phyloP scores from a whole-genome alignment of 2,888 invertebrate genomes.

The Diaphora mendica region DNA sequence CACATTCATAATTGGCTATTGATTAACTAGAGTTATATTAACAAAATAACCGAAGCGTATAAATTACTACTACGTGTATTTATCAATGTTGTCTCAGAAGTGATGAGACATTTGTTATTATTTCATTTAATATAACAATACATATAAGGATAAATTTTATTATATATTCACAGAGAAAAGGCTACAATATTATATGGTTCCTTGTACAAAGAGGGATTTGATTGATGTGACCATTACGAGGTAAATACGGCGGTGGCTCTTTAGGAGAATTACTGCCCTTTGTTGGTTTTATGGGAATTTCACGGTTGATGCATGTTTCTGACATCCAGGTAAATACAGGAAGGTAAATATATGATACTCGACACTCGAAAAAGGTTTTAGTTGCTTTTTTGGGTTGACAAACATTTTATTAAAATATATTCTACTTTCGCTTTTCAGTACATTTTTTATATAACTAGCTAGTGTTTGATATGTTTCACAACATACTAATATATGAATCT shows the following conservation, averaged over 20 bases:
- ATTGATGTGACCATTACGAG: slow-evolving; percentile 49
- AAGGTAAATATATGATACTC: slow-evolving; percentile 24
- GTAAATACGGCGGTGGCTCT: slow-evolving; percentile 40
- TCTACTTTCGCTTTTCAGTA: neutral
- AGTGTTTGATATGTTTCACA: neutral
- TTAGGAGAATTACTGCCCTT: slow-evolving; percentile 34
- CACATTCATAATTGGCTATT: neutral
- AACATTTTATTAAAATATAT: slow-evolving; percentile 14
- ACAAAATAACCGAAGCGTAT: neutral
- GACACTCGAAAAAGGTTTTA: slow-evolving; percentile 24
- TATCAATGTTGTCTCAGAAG: neutral
- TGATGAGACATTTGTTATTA: neutral
- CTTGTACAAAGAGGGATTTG: slow-evolving; percentile 35
- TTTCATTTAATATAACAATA: slow-evolving; percentile 4
- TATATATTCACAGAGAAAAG: slow-evolving; percentile 26
- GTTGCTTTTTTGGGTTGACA: slow-evolving; percentile 9
- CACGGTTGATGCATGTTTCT: slow-evolving; percentile 28
- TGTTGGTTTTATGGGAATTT: slow-evolving; percentile 37
- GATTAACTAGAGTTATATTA: neutral
- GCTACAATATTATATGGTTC: slow-evolving; percentile 35
- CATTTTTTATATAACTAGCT: neutral
- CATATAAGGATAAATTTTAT: slow-evolving; percentile 15
- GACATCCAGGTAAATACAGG: slow-evolving; percentile 31
- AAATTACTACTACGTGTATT: neutral
- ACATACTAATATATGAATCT: neutral